Evolutionary conservation across 1,140 invertebrate species (phyloP).

Genomic region (Dinoponera quadriceps): DNA sequence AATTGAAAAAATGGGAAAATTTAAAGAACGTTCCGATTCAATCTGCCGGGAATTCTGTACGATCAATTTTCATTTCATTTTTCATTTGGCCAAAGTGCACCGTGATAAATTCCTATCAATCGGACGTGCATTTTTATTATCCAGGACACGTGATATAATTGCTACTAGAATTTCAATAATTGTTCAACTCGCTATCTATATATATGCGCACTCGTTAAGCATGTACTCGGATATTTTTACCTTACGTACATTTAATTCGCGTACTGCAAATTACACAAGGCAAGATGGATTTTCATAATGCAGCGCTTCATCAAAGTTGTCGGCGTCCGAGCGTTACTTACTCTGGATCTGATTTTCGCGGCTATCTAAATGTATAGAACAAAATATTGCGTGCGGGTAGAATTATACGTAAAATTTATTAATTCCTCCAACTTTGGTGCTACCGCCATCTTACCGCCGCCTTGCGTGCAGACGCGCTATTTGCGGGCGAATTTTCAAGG

Average conservation of each 20-base stretch:
- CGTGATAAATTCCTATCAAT: conserved; percentile 49
- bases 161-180: conserved; percentile 65
- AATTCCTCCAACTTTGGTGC: conserved; percentile 18
- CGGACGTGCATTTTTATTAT: conserved; percentile 30
- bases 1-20: conserved; percentile 47
- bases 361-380: conserved; percentile 18
- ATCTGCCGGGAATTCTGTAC: conserved; percentile 10
- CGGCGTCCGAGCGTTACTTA: conserved; percentile 7
- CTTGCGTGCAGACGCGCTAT: conserved; percentile 26
- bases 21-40: conserved; percentile 45
- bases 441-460: too few relatives aligned
- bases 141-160: conserved; percentile 24
- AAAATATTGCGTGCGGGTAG: conserved; percentile 26
- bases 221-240: conserved; percentile 35
- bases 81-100: conserved; percentile 46
- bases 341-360: background rate
- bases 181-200: conserved; percentile 33
- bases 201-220: background rate
- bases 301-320: background rate
- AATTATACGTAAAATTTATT: conserved; percentile 48
- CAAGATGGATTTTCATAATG: background rate
- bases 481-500: conserved; percentile 18
- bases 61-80: conserved; percentile 62
- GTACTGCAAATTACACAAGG: conserved; percentile 7
- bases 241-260: conserved; percentile 43